These are phyloP conservation scores for Gasterosteus nipponicus DNA, from an alignment of 2,113 vertebrate species.

Conservation along the genomic window DNA sequence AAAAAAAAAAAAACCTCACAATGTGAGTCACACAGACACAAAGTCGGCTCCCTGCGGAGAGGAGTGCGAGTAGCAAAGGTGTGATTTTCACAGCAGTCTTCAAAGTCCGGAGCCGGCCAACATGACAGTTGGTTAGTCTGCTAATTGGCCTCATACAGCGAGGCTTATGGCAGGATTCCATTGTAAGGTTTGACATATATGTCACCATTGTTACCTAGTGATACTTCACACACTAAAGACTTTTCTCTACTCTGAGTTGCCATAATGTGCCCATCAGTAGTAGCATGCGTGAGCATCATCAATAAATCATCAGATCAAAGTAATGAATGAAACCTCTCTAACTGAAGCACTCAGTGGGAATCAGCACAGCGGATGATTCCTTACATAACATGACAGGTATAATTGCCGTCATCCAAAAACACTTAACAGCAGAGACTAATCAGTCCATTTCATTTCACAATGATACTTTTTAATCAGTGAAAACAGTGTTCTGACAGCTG, in stretches of 20 bases:
- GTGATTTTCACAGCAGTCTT: constrained; percentile 70
- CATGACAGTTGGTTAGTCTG: constrained; percentile 65
- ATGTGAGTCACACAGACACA: constrained; percentile 29
- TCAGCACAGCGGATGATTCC: constrained; percentile 19
- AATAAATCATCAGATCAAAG: constrained; percentile 28
- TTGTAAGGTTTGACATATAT: constrained; percentile 39
- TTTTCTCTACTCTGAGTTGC: not conserved
- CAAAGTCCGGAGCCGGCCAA: constrained; percentile 51
- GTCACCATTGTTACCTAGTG: constrained; percentile 28
- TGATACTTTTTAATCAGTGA: constrained; percentile 64
- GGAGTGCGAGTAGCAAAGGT: constrained; percentile 64
- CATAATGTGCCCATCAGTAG: constrained; percentile 3
- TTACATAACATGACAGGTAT: constrained; percentile 50
- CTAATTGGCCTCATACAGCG: constrained; percentile 75
- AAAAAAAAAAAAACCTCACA: constrained; percentile 19
- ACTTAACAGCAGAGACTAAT: constrained; percentile 61
- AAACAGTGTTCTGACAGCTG: constrained; percentile 55
- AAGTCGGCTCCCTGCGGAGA: constrained; percentile 53
- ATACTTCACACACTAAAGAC: not conserved
- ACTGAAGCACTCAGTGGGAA: constrained; percentile 22
- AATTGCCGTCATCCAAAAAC: constrained; percentile 61
- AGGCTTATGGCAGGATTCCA: constrained; percentile 37
- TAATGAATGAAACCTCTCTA: constrained; percentile 10
- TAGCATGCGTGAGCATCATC: not conserved
- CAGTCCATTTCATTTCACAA: constrained; percentile 48